These are phyloP conservation scores for Syngnathus acus DNA, from an alignment of 2,797 vertebrate species.

Conservation along the genomic window DNA sequence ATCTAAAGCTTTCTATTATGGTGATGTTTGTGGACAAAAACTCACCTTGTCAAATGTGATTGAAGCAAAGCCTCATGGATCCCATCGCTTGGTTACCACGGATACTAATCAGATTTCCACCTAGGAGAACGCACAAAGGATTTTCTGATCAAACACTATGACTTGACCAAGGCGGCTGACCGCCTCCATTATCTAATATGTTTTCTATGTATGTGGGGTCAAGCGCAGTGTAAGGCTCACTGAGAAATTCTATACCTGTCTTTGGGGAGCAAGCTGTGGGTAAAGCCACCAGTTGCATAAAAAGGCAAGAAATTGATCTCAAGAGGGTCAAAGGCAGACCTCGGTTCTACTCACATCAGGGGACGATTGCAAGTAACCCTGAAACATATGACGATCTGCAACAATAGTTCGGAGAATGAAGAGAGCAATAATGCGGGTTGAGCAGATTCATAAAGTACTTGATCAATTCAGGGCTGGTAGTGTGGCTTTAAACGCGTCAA, in stretches of 20 bases:
- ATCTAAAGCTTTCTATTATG: slow-evolving; percentile 46
- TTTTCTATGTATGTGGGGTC: slow-evolving; percentile 85
- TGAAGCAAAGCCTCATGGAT: slow-evolving; percentile 73
- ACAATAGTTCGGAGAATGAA: not conserved
- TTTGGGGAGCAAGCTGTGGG: slow-evolving; percentile 46
- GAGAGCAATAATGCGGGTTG: not conserved
- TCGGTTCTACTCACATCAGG: slow-evolving; percentile 33
- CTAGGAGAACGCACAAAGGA: slow-evolving; percentile 79
- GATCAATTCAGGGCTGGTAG: not conserved
- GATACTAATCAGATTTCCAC: slow-evolving; percentile 96
- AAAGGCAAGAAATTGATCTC: slow-evolving; percentile 43
- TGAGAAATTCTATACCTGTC: slow-evolving; percentile 87
- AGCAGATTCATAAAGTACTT: not conserved
- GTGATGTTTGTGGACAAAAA: slow-evolving; percentile 59
- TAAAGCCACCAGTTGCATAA: slow-evolving; percentile 48
- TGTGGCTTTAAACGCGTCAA: slow-evolving; percentile 22
- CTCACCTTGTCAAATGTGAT: slow-evolving; percentile 81
- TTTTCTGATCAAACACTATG: slow-evolving; percentile 88
- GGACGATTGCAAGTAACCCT: slow-evolving; percentile 36
- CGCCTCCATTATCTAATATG: slow-evolving; percentile 85
- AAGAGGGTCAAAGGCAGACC: slow-evolving; percentile 49
- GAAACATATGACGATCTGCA: slow-evolving; percentile 3
- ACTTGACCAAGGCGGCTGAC: slow-evolving; percentile 72
- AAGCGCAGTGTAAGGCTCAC: slow-evolving; percentile 85
- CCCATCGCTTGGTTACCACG: slow-evolving; percentile 82